These are phyloP conservation scores for Notodonta ziczac DNA, from an alignment of 2,888 invertebrate genomes.

Conservation along the genomic window DNA sequence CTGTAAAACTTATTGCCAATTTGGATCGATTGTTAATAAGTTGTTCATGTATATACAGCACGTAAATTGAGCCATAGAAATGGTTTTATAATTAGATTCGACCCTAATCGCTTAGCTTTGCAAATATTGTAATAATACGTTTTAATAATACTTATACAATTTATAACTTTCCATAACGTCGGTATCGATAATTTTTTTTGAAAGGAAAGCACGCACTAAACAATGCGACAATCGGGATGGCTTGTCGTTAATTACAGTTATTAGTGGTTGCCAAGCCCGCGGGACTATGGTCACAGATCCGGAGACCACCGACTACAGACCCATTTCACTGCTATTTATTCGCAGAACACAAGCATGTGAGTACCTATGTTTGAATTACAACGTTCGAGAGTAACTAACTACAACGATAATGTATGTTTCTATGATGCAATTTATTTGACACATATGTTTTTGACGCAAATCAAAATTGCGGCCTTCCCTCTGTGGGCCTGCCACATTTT, in stretches of 20 bases:
- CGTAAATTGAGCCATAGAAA: too few relatives aligned
- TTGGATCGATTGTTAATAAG: too few relatives aligned
- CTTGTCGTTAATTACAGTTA: constrained; percentile 74
- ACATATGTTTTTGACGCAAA: background rate
- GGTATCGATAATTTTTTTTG: constrained; percentile 29
- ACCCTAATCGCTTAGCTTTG: too few relatives aligned
- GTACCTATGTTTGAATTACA: constrained; percentile 46
- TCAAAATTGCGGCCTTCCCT: too few relatives aligned
- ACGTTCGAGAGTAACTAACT: constrained; percentile 50
- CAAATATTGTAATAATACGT: too few relatives aligned
- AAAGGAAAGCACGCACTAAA: constrained; percentile 25
- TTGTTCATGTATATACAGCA: too few relatives aligned
- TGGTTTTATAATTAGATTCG: too few relatives aligned
- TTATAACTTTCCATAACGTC: constrained; percentile 8
- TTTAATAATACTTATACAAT: background rate
- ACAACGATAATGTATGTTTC: constrained; percentile 29
- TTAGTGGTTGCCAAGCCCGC: constrained; percentile 65
- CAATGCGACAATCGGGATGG: constrained; percentile 56
- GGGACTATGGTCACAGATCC: constrained; percentile 62
- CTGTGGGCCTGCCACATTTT: too few relatives aligned
- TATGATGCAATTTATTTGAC: constrained; percentile 32
- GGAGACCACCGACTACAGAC: constrained; percentile 55
- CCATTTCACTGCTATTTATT: constrained; percentile 54
- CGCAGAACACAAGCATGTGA: constrained; percentile 21
- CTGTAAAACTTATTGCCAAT: too few relatives aligned